phyloP scores from a whole-genome alignment of 2,797 vertebrate species.

The Fratercula arctica region DNA sequence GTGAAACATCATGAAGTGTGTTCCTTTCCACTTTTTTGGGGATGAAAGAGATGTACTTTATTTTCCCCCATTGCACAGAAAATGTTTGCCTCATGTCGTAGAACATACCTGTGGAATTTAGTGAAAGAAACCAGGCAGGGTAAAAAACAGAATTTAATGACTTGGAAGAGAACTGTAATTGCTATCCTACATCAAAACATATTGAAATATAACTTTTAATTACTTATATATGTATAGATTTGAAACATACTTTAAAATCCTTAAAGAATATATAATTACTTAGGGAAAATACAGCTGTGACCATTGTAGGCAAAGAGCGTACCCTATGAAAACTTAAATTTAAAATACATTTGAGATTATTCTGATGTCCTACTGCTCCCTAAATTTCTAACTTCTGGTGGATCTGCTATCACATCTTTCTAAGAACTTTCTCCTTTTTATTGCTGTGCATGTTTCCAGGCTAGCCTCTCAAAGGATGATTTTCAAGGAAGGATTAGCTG shows the following conservation, averaged over 20 bases:
- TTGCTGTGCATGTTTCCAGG: background rate
- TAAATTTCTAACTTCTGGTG: background rate
- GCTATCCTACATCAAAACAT: background rate
- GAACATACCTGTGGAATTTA: background rate
- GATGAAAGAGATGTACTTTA: no score
- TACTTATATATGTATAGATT: background rate
- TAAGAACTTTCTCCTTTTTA: background rate
- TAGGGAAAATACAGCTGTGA: background rate
- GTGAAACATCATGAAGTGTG: background rate
- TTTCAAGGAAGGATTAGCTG: background rate
- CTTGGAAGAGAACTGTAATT: background rate
- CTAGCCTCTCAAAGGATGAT: background rate
- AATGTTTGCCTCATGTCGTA: background rate
- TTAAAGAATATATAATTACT: background rate
- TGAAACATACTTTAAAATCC: background rate
- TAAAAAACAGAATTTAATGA: background rate
- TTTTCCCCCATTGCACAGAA: background rate
- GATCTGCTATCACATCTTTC: background rate
- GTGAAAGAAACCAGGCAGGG: background rate
- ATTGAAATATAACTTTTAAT: background rate
- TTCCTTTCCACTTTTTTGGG: background rate
- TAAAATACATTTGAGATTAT: background rate
- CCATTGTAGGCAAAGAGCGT: background rate
- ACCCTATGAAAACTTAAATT: background rate
- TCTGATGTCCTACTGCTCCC: background rate